Evolutionary conservation across 1,140 invertebrate genomes (phyloP), one percentile per base, ranked within the genome.

Genomic region (Oncopeltus fasciatus): DNA sequence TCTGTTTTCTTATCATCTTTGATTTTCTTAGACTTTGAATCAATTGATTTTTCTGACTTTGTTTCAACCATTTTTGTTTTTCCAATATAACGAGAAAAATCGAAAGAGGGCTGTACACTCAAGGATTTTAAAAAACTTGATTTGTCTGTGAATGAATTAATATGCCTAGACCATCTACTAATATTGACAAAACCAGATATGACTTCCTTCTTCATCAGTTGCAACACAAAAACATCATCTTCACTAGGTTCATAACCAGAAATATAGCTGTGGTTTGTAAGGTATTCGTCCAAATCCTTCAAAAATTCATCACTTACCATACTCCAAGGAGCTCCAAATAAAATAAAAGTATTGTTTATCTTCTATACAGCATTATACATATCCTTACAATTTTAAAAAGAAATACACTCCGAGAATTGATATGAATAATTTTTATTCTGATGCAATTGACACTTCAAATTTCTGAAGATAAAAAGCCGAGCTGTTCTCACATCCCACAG

Each of bases 181-280:
- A 64, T 58, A 56, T 66, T 24, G 3, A 8, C 21, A 27, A 62
- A 64, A 44, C 65, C 57, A 5, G 58, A 47, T 21, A 66, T 29
- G 11, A 59, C n/a, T 27, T 46, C 27, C 12, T 20, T 31, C 21
- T 61, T 60, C 59, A 66, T 27, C 29, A 60, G 33, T 27, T 65
- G 61, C 31, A 56, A 66, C 14, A 67, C 57, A 20, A 64, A 57
- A 33, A 31, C 56, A 47, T 68, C 67, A 46, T 46, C 59, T 63
- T 65, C 46, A 46, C 64, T 65, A 2, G 67, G 63, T 29, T 61
- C 46, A 33, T 62, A 68, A 49, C 66, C 67, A 65, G 24, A 47
- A 21, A 68, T 60, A 27, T 68, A 68, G 64, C 67, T 68, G 28
- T 65, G 57, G 26, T 65, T 53, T 20, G 63, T 43, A 31, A 68